phyloP scores from a whole-genome alignment of 2,113 vertebrate species.

The human region DNA sequence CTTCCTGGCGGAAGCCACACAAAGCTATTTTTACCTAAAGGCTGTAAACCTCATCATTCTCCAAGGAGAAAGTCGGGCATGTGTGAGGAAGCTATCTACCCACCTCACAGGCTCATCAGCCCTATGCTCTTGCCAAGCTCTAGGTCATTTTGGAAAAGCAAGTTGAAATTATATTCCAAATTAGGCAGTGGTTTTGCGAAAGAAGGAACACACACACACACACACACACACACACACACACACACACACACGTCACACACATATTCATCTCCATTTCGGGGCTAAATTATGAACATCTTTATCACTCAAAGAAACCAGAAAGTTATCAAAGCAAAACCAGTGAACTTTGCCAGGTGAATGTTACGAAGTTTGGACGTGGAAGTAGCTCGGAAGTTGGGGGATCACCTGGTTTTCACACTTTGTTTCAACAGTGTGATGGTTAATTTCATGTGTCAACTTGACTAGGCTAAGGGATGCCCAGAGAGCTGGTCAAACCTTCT shows the following conservation, averaged over 20 bases:
- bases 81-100: background rate
- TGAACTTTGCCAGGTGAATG: background rate
- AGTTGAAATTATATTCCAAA: constrained; percentile 32
- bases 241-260: background rate
- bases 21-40: constrained; percentile 66
- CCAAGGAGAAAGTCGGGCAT: background rate
- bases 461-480: background rate
- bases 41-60: constrained; percentile 36
- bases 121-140: background rate
- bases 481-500: background rate
- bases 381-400: too few relatives aligned
- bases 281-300: background rate
- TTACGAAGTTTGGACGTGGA: too few relatives aligned
- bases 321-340: background rate
- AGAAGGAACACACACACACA: background rate
- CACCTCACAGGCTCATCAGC: background rate
- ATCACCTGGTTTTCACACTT: rapidly evolving
- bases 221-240: background rate
- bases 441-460: background rate
- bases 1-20: constrained; percentile 58
- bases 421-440: too few relatives aligned
- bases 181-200: background rate
- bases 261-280: background rate
- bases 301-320: background rate
- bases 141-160: constrained; percentile 6